Evolutionary conservation across 53 echinoderm and acorn worm species (phyloP).

Genomic region (Arbacia lixula): DNA sequence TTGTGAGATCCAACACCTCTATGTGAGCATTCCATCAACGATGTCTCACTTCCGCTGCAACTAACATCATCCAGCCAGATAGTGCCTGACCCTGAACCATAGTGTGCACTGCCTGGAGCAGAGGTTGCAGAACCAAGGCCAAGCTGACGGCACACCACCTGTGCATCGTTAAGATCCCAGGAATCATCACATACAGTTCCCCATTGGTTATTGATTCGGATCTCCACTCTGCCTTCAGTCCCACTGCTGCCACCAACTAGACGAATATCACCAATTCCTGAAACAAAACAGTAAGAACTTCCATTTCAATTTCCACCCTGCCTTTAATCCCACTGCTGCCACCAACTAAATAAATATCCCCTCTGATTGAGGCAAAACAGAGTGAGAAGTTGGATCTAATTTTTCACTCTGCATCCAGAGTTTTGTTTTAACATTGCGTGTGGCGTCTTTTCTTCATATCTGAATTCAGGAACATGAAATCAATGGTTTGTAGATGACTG

Average conservation of each 20-base stretch:
- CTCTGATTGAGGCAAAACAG: no score
- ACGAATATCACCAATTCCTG: slow-evolving; percentile 1
- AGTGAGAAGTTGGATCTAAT: no score
- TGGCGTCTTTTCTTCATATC: no score
- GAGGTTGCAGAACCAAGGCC: slow-evolving; percentile 9
- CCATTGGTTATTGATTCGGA: slow-evolving; percentile 16
- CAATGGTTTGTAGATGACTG: background rate
- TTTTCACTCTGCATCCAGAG: no score
- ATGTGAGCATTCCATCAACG: background rate
- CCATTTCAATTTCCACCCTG: no score
- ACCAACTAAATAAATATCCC: no score
- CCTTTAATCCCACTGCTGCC: no score
- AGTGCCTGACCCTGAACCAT: slow-evolving; percentile 11
- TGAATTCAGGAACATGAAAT: background rate
- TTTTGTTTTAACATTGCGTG: no score
- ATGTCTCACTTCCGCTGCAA: slow-evolving; percentile 4
- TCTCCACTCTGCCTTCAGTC: slow-evolving; percentile 40
- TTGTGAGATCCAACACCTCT: slow-evolving; percentile 20
- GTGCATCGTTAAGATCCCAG: slow-evolving; percentile 39
- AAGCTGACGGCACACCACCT: slow-evolving; percentile 34
- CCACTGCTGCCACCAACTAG: slow-evolving; percentile 19
- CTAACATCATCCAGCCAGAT: slow-evolving; percentile 6
- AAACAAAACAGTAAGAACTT: background rate
- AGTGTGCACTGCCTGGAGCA: background rate
- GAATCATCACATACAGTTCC: slow-evolving; percentile 44